phyloP scores from a whole-genome alignment of 2,888 invertebrate species.

The Trisateles emortualis region DNA sequence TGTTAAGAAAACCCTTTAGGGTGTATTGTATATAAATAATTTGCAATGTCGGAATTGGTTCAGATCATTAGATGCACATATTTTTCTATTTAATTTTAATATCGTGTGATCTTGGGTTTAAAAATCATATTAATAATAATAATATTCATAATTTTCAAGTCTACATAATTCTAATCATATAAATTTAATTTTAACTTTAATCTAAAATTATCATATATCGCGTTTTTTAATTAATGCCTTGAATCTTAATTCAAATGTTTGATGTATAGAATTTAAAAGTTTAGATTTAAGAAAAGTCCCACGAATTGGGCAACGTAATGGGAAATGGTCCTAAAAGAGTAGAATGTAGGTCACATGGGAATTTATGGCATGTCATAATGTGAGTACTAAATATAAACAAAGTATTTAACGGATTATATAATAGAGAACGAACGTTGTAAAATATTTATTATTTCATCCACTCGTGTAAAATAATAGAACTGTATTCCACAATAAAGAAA shows the following conservation, averaged over 20 bases:
- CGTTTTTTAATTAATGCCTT: constrained; percentile 9
- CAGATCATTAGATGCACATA: constrained; percentile 32
- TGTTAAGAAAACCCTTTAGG: constrained; percentile 31
- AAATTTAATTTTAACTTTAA: neutral
- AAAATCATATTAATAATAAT: constrained; percentile 19
- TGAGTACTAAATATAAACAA: neutral
- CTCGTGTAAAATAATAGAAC: no score
- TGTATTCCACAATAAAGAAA: neutral
- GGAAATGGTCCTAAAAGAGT: constrained; percentile 6
- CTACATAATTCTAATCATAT: no score
- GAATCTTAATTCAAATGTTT: constrained; percentile 6
- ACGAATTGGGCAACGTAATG: constrained; percentile 2
- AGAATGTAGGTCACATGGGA: neutral
- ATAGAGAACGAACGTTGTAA: neutral
- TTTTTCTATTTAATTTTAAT: constrained; percentile 17
- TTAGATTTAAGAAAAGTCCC: constrained; percentile 3
- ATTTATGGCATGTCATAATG: neutral
- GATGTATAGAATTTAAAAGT: constrained; percentile 14
- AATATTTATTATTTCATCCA: neutral
- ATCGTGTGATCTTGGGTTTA: constrained; percentile 19
- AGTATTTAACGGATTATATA: neutral
- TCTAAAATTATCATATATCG: neutral
- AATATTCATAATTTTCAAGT: neutral
- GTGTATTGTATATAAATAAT: constrained; percentile 38
- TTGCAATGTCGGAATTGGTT: constrained; percentile 54